A percentile compares a stretch with the other conserved stretches of the same genome.
Conservation (phyloP, 2,888 invertebrate species). For the Choreutis nemorana region DNA sequence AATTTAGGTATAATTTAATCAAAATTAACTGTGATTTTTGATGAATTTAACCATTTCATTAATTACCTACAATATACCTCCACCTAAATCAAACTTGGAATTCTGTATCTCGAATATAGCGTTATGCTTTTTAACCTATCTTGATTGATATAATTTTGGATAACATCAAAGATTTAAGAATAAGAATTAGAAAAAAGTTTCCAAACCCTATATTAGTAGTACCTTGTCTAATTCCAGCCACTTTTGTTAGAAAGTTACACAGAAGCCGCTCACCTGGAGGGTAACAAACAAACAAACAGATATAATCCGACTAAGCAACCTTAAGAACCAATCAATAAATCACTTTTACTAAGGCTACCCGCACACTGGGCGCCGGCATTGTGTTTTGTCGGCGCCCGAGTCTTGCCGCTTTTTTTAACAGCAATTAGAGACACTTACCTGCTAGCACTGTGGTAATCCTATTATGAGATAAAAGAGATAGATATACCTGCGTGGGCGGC, state of each 20-base stretch:
- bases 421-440: slow-evolving; percentile 65
- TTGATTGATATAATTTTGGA: no score
- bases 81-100: no score
- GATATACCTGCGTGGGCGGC: slow-evolving; percentile 35
- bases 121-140: no score
- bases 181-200: no score
- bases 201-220: no score
- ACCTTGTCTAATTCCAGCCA: no score
- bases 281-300: slow-evolving; percentile 48
- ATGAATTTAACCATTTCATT: no score
- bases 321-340: slow-evolving; percentile 57
- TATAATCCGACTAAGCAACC: slow-evolving; percentile 40
- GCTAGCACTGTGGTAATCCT: slow-evolving; percentile 51
- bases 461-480: slow-evolving; percentile 28
- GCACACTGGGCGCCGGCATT: slow-evolving; percentile 46
- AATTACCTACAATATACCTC: no score
- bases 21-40: no score
- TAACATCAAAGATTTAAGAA: no score
- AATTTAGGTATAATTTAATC: no score
- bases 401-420: slow-evolving; percentile 60
- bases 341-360: slow-evolving; percentile 48
- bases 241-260: slow-evolving; percentile 17
- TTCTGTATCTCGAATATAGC: no score
- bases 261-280: slow-evolving; percentile 32
- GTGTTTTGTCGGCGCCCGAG: slow-evolving; percentile 33